Conservation (phyloP, 2,888 invertebrate species). For the Eupithecia vulgata region DNA sequence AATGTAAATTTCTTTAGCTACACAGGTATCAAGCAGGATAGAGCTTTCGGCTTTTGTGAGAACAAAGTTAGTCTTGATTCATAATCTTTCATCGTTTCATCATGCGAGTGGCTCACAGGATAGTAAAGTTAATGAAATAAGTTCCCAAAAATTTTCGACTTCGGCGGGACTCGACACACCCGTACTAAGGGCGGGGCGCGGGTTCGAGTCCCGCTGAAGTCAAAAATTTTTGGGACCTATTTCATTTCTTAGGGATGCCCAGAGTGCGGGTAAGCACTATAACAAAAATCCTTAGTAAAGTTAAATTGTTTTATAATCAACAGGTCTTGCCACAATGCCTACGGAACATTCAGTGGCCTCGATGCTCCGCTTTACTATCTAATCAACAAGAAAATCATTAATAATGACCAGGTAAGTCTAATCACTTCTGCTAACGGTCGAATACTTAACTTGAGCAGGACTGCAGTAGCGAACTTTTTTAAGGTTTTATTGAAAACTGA, state of each 20-base stretch:
- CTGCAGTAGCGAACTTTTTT: neutral
- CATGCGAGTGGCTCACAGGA: neutral
- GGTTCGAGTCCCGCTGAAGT: no score
- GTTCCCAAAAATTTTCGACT: no score
- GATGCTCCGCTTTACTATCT: slow-evolving; percentile 82
- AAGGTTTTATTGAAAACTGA: neutral
- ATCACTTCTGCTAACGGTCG: neutral
- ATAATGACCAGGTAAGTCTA: slow-evolving; percentile 66
- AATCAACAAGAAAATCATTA: slow-evolving; percentile 83
- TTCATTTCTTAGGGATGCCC: no score
- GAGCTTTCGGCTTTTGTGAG: slow-evolving; percentile 2
- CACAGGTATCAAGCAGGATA: neutral
- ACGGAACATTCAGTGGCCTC: slow-evolving; percentile 80
- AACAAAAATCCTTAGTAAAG: no score
- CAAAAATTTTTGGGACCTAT: no score
- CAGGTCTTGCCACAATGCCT: slow-evolving; percentile 83
- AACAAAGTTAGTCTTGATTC: neutral
- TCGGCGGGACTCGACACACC: no score
- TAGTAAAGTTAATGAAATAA: no score
- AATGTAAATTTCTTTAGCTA: neutral
- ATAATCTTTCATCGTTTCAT: neutral
- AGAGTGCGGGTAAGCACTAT: no score
- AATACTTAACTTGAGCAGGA: neutral
- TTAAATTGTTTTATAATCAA: slow-evolving; percentile 40
- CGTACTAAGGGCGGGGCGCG: no score